Evolutionary conservation across 1,140 invertebrate species (phyloP), one percentile per base, ranked within the genome.

Genomic region (Scaptomyza hsui): DNA sequence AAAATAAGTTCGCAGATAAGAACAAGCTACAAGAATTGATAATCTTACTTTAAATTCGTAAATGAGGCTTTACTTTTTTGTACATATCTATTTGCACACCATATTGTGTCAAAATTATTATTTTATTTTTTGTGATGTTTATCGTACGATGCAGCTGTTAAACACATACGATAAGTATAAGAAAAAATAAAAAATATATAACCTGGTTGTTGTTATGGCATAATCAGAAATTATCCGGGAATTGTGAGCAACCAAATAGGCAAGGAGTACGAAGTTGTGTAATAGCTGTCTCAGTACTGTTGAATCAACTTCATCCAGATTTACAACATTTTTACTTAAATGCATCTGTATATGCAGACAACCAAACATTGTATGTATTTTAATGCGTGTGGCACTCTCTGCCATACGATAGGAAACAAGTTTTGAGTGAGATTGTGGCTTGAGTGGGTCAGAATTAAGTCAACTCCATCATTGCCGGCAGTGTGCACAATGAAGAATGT

Each of bases 1-100:
- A 15, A 60, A 55, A 41, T 60, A 64, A 72, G 49, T 72, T 55
- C 49, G 35, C 35, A 32, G 70, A 72, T 72, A 72, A 72, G 39
- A 52, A 16, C 21, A 12, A 48, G 19, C 10, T 9, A 29, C 26
- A 29, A 29, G 13, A 47, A 21, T 26, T 41, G 48, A 56, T 57
- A 21, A 19, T 21, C 45, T 16, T 9, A 48, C 10, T 39, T 7
- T 62, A 19, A 39, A 18, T 13, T 37, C 4, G 26, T 45, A 24
- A 32, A 32, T 21, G 19, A n/a, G 7, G 15, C 41, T 7, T 9
- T 32, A 10, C 24, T 37, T n/a, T 37, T n/a, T 37, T n/a, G 7
- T 37, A 32, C 10, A 32, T 32, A 32, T 10, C 24, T 24, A 24
- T 5, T 24, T 5, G 3, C 3, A 2, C 29, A 9, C 3, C 7